phyloP scores from a whole-genome alignment of 1,140 invertebrate genomes.

The Megathymus violae region DNA sequence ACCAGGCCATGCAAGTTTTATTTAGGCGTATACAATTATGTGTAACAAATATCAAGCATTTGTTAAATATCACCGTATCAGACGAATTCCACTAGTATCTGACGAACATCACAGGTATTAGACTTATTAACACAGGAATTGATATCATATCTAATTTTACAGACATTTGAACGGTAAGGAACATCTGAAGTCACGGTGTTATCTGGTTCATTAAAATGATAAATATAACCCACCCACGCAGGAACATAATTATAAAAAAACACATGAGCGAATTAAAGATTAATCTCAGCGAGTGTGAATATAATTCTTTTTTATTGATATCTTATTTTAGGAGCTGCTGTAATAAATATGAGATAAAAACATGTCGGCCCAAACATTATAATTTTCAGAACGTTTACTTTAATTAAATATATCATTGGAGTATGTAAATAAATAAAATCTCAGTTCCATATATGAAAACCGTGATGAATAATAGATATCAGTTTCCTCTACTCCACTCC shows the following conservation, averaged over 20 bases:
- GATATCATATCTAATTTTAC: too few species aligned
- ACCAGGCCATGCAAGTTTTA: too few species aligned
- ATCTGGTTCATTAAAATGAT: constrained; percentile 29
- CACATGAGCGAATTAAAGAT: constrained; percentile 31
- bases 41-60: too few species aligned
- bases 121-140: too few species aligned
- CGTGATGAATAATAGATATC: too few species aligned
- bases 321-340: constrained; percentile 25
- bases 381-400: constrained; percentile 21
- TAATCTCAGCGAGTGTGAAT: constrained; percentile 21
- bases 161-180: not conserved
- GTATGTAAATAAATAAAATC: too few species aligned
- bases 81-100: too few species aligned
- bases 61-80: too few species aligned
- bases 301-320: constrained; percentile 37
- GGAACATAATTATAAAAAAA: constrained; percentile 32
- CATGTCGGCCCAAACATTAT: constrained; percentile 1
- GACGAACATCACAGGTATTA: too few species aligned
- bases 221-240: constrained; percentile 22
- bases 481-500: too few species aligned
- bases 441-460: too few species aligned
- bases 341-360: constrained; percentile 28
- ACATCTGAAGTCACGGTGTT: constrained; percentile 5
- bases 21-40: too few species aligned
- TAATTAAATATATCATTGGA: not conserved